These are phyloP conservation scores for Sternarchorhynchus goeldii DNA, from an alignment of 2,797 vertebrate species.

Conservation along the genomic window DNA sequence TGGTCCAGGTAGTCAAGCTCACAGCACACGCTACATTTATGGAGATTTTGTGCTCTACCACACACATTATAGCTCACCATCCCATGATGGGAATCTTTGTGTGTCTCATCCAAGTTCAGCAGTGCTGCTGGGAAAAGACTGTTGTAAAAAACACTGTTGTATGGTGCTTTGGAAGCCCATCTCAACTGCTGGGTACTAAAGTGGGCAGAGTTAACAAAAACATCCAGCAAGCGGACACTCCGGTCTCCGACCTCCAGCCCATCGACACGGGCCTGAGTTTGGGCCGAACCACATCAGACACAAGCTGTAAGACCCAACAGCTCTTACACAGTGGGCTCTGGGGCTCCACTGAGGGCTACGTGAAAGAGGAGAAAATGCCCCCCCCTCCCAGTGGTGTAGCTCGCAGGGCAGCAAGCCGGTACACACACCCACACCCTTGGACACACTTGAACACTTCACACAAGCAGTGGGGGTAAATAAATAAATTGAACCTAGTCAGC, in stretches of 20 bases:
- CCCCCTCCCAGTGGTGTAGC: not conserved
- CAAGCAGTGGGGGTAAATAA: not conserved
- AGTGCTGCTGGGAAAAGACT: no score
- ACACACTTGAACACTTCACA: not conserved
- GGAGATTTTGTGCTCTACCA: no score
- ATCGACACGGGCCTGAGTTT: constrained; percentile 15
- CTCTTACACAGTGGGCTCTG: constrained; percentile 18
- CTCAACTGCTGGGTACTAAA: not conserved
- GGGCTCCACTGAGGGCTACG: constrained; percentile 36
- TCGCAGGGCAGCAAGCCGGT: not conserved
- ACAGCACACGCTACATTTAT: no score
- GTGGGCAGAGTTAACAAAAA: not conserved
- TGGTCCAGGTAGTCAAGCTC: no score
- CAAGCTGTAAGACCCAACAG: constrained; percentile 34
- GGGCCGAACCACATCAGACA: not conserved
- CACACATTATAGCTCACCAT: no score
- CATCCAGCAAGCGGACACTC: not conserved
- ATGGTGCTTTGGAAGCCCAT: no score
- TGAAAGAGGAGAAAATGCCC: constrained; percentile 30
- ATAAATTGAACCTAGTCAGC: constrained; percentile 32
- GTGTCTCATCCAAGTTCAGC: no score
- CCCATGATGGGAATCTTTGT: no score
- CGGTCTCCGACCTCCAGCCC: not conserved
- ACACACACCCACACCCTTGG: not conserved
- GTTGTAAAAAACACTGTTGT: no score